A percentile compares a stretch with the other conserved stretches of the same genome.
phyloP scores from a whole-genome alignment of 2,797 vertebrate species.

The Brachyalestes nurse region DNA sequence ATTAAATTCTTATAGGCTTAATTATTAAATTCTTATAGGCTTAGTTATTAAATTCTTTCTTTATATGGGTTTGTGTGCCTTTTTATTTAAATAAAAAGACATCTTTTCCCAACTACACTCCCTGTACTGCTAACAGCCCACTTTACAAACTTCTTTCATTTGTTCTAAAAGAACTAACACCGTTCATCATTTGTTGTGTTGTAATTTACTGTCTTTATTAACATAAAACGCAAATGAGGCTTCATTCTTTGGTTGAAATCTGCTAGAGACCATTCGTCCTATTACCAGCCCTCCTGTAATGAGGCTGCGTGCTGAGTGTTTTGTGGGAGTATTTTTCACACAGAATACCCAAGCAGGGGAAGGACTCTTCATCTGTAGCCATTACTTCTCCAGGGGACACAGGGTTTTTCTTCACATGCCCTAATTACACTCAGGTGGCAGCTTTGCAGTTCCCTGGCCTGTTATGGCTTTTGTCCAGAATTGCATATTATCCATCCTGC shows the following conservation, averaged over 20 bases:
- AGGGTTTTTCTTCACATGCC: neutral
- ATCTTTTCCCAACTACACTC: too few relatives aligned
- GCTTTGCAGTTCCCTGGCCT: neutral
- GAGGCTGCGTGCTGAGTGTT: neutral
- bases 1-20: too few relatives aligned
- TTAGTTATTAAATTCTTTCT: too few relatives aligned
- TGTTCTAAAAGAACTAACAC: too few relatives aligned
- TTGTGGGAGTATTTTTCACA: conserved; percentile 8
- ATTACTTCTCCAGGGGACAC: conserved; percentile 3
- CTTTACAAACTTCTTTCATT: too few relatives aligned
- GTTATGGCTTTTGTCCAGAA: neutral
- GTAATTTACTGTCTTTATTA: neutral
- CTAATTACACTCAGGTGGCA: conserved; percentile 9
- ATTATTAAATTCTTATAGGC: too few relatives aligned
- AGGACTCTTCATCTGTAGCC: neutral
- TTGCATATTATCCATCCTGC: neutral
- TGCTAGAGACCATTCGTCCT: neutral
- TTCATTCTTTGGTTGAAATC: conserved; percentile 16
- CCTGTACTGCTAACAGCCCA: too few relatives aligned
- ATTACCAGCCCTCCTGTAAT: neutral
- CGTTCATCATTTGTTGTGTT: too few relatives aligned
- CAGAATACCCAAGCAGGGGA: neutral
- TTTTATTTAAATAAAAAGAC: too few relatives aligned
- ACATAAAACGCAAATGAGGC: neutral
- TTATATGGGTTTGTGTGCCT: too few relatives aligned